phyloP scores from a whole-genome alignment of 23 tunicate genomes.

The Styela plicata region DNA sequence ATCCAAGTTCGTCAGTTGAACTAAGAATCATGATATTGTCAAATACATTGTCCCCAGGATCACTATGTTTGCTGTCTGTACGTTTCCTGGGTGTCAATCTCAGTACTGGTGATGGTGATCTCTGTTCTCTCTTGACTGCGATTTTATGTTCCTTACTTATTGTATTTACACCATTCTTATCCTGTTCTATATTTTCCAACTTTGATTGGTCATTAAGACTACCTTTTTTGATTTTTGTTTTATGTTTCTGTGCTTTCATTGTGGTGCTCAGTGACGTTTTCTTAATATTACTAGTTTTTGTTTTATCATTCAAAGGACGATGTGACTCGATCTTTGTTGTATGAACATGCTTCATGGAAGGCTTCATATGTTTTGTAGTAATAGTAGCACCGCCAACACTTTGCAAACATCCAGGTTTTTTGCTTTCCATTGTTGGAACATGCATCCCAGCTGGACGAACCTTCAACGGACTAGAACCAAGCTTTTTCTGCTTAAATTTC shows the following conservation, averaged over 20 bases:
- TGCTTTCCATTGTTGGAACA: not conserved
- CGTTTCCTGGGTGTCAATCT: constrained; percentile 6
- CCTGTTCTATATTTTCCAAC: not conserved
- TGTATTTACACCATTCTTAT: not conserved
- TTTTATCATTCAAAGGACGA: not conserved
- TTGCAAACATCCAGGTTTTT: not conserved
- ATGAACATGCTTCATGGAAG: not conserved
- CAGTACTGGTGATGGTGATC: not conserved
- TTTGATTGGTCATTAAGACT: not conserved
- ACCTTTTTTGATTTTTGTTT: not conserved
- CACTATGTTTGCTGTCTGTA: constrained; percentile 59
- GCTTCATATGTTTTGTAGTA: not conserved
- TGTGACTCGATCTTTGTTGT: not conserved
- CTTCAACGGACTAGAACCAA: constrained; percentile 3
- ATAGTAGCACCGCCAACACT: not conserved
- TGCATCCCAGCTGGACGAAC: not conserved
- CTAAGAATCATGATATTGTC: constrained; percentile 55
- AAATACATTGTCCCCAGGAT: constrained; percentile 64
- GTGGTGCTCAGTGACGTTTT: not conserved
- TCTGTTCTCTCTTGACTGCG: not conserved
- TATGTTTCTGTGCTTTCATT: constrained; percentile 18
- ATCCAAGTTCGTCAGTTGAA: constrained; percentile 2
- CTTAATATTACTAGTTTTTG: constrained; percentile 2
- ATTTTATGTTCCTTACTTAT: not conserved
- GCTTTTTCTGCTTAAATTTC: constrained; percentile 49